Base-by-base conservation (phyloP, 1,140 invertebrate genomes). In the Danaus plexippus region DNA sequence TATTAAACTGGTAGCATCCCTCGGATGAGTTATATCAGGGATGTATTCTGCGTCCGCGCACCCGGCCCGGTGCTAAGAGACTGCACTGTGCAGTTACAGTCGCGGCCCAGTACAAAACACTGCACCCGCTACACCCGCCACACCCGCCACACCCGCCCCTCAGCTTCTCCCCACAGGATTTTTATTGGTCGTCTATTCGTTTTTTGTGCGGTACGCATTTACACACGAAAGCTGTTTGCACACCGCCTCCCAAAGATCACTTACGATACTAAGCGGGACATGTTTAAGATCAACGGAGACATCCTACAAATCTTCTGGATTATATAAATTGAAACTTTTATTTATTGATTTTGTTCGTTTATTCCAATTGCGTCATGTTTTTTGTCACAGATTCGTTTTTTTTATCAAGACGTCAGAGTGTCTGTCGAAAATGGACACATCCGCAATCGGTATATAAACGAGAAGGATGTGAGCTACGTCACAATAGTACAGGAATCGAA, bases 161-260 rank as follows among this genome's bases (percentile, higher is more conserved):
- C 78, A 64, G 55, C 79, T 76, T 75, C 78, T 82, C 80, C 73
- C 78, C 76, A 80, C 79, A 66, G 77, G 78, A 76, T 82, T 86
- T 86, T 87, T 87, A 85, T 87, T 85, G 79, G 81, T 68, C 71
- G 80, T 73, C 81, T 79, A 79, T 79, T 67, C 77, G 63, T 84
- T 87, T 87, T 85, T 87, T 82, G 71, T 81, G 59, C 69, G 64
- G 68, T 68, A 78, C 69, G 69, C 72, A 84, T 77, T 80, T 77
- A 80, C 75, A 77, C 79, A 78, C 80, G 79, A 77, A 77, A 85
- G 73, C 69, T 73, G 78, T 78, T 77, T 77, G 72, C 61, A 65
- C 70, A 61, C 74, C 71, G 71, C 79, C 77, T 72, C 80, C 77
- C 54, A 59, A 74, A 79, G 75, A 76, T 77, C 77, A 73, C 72